Percentiles rank a stretch among this genome's conserved stretches.
Conservation (phyloP, 2,113 vertebrate species). For the Panthera uncia region DNA sequence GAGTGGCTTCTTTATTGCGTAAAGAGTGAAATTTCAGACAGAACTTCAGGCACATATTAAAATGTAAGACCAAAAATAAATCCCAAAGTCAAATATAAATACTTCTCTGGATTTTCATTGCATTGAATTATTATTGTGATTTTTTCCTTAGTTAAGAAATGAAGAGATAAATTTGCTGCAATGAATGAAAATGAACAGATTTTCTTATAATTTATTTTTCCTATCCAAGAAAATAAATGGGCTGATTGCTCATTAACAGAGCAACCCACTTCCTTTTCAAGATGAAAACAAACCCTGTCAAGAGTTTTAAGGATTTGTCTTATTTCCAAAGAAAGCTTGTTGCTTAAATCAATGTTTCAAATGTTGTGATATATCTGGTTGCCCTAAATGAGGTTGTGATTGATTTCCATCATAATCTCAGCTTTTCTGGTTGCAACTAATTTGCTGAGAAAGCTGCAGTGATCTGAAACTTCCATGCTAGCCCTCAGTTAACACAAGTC, state of each 20-base stretch:
- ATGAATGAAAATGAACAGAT: neutral
- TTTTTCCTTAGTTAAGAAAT: neutral
- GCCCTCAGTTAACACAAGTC: neutral
- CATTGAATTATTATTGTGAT: neutral
- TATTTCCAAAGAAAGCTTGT: neutral
- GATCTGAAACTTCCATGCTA: neutral
- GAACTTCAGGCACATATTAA: neutral
- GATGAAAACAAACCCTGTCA: neutral
- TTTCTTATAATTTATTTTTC: constrained; percentile 5
- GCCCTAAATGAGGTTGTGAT: neutral
- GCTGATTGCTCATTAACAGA: neutral
- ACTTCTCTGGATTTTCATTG: neutral
- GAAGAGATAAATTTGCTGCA: neutral
- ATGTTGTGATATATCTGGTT: neutral
- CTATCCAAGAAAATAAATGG: neutral
- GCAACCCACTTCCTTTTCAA: neutral
- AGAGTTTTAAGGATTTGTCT: neutral
- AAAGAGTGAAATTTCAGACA: neutral
- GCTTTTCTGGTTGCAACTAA: neutral
- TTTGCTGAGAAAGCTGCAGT: neutral
- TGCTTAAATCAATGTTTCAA: neutral
- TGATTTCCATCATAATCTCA: neutral
- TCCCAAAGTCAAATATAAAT: neutral
- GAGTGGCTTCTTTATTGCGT: neutral
- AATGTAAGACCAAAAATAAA: neutral